These are phyloP conservation scores for Megaustenia siamemsis DNA, from an alignment of 2,888 invertebrate species.

Conservation along the genomic window DNA sequence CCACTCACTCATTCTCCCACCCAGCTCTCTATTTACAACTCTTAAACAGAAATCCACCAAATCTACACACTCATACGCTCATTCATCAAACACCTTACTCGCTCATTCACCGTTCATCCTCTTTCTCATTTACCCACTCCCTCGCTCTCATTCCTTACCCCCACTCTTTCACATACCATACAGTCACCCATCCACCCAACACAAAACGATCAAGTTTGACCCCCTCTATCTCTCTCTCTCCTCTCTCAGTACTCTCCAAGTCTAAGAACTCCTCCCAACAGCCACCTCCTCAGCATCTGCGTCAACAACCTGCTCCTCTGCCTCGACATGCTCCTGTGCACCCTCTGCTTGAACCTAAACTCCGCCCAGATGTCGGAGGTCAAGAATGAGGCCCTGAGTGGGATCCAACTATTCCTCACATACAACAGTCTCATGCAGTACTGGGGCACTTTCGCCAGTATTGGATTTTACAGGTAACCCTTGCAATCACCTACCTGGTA, in stretches of 20 bases:
- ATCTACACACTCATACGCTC: no score
- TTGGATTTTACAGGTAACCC: constrained; percentile 70
- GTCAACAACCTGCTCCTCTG: constrained; percentile 71
- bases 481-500: neutral
- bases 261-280: constrained; percentile 76
- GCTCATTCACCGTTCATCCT: neutral
- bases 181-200: neutral
- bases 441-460: constrained; percentile 74
- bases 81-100: neutral
- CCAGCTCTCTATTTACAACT: no score
- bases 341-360: constrained; percentile 63
- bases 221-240: neutral
- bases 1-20: no score
- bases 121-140: neutral
- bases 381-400: constrained; percentile 61
- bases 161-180: neutral
- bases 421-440: constrained; percentile 72
- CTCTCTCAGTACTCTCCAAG: constrained; percentile 70
- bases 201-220: neutral
- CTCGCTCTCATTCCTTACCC: neutral
- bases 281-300: constrained; percentile 76
- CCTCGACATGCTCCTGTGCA: constrained; percentile 67
- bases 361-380: constrained; percentile 47
- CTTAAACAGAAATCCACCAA: no score
- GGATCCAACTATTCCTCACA: constrained; percentile 71